phyloP scores from a whole-genome alignment of 2,113 vertebrate genomes.

The Microcebus jonahi region DNA sequence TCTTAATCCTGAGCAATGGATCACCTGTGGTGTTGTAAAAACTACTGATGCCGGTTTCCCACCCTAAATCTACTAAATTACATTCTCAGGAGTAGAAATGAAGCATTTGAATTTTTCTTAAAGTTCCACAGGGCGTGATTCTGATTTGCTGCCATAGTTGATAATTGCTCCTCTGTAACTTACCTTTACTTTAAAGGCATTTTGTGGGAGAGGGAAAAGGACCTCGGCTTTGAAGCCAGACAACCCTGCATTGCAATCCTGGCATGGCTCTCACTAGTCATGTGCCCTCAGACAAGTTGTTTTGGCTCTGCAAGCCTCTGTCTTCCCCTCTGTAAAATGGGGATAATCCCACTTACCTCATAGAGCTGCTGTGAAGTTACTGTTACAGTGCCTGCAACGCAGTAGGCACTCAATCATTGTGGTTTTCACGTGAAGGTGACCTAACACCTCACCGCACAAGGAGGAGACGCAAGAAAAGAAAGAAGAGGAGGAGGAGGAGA shows the following conservation, averaged over 20 bases:
- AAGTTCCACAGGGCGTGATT: neutral
- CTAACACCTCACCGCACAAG: neutral
- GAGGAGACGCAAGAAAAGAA: neutral
- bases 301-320: neutral
- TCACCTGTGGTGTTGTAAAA: neutral
- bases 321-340: constrained; percentile 32
- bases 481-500: neutral
- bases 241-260: neutral
- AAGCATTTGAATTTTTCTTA: neutral
- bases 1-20: neutral
- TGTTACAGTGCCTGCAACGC: too few species aligned
- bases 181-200: neutral
- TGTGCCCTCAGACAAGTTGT: neutral
- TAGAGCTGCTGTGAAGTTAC: neutral
- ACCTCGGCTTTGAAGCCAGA: neutral
- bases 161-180: neutral
- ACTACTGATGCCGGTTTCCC: neutral
- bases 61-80: neutral
- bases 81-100: neutral
- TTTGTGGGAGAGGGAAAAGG: neutral
- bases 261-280: neutral
- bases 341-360: neutral
- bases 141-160: neutral
- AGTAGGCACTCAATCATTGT: neutral
- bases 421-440: neutral